phyloP scores from a whole-genome alignment of 2,888 invertebrate genomes.

The Caenorhabditis sinica region DNA sequence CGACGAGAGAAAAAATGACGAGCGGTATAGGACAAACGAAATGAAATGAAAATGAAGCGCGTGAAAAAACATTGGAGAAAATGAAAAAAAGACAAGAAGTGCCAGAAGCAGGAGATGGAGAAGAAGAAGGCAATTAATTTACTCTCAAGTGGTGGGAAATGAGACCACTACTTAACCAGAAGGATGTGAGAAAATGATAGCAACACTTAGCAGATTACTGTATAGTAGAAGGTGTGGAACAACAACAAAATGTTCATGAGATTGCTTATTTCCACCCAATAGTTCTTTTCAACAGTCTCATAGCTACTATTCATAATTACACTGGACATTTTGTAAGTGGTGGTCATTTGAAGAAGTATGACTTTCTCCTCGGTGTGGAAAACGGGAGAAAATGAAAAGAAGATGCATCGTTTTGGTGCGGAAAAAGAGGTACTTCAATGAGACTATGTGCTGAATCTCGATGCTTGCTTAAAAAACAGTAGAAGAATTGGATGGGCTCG shows the following conservation, averaged over 20 bases:
- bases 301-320: conserved; percentile 47
- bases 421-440: conserved; percentile 47
- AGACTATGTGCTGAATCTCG: conserved; percentile 11
- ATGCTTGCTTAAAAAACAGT: conserved; percentile 30
- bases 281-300: conserved; percentile 18
- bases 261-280: conserved; percentile 35
- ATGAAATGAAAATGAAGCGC: conserved; percentile 15
- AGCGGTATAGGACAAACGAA: conserved; percentile 29
- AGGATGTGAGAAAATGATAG: conserved; percentile 32
- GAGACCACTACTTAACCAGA: not conserved
- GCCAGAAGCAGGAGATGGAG: conserved; percentile 4
- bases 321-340: conserved; percentile 56
- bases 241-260: not conserved
- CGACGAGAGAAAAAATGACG: conserved; percentile 17
- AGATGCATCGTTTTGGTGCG: conserved; percentile 39
- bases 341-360: conserved; percentile 59
- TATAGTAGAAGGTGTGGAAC: conserved; percentile 30
- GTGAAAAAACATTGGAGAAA: conserved; percentile 18
- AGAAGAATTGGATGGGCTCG: conserved; percentile 23
- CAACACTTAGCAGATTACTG: conserved; percentile 38
- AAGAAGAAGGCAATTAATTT: conserved; percentile 49
- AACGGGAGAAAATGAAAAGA: conserved; percentile 22
- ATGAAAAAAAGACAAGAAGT: conserved; percentile 35
- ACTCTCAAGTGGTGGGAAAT: conserved; percentile 25
- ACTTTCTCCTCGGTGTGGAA: conserved; percentile 45